Conservation (phyloP, 2,888 invertebrate species). For the Scaptodrosophila latifasciaeformis region DNA sequence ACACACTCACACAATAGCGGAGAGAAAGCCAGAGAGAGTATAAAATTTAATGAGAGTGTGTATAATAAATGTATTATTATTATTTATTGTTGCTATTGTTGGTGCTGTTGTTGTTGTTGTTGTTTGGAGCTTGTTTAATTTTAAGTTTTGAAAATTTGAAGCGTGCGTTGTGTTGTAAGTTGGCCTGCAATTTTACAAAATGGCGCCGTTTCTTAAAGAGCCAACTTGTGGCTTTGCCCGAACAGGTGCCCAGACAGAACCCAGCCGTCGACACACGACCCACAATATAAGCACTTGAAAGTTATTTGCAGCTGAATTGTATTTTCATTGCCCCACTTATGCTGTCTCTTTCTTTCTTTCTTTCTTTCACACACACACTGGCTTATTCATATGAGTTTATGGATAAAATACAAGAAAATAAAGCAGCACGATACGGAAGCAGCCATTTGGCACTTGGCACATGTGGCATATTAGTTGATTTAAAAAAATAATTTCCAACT, state of each 20-base stretch:
- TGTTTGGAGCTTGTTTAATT: neutral
- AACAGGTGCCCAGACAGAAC: constrained; percentile 62
- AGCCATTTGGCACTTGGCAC: neutral
- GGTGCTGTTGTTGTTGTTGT: constrained; percentile 1
- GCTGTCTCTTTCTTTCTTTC: neutral
- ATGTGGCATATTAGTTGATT: constrained; percentile 26
- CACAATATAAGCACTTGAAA: neutral
- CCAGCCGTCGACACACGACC: constrained; percentile 2
- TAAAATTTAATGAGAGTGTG: no score
- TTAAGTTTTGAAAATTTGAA: neutral
- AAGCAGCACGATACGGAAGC: neutral
- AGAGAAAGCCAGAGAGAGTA: no score
- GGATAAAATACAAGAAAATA: constrained; percentile 1
- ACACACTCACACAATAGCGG: neutral
- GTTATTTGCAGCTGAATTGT: no score
- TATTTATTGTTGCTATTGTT: no score
- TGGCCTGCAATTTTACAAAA: constrained; percentile 48
- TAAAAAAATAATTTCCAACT: constrained; percentile 60
- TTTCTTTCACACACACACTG: no score
- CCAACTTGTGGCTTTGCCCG: constrained; percentile 69
- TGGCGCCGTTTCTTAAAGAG: constrained; percentile 71
- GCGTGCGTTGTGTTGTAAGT: constrained; percentile 9
- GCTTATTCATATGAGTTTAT: neutral
- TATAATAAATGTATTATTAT: no score
- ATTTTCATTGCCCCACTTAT: no score